Base-by-base conservation (phyloP, 2,113 vertebrate species). In the Lethenteron reissneri region DNA sequence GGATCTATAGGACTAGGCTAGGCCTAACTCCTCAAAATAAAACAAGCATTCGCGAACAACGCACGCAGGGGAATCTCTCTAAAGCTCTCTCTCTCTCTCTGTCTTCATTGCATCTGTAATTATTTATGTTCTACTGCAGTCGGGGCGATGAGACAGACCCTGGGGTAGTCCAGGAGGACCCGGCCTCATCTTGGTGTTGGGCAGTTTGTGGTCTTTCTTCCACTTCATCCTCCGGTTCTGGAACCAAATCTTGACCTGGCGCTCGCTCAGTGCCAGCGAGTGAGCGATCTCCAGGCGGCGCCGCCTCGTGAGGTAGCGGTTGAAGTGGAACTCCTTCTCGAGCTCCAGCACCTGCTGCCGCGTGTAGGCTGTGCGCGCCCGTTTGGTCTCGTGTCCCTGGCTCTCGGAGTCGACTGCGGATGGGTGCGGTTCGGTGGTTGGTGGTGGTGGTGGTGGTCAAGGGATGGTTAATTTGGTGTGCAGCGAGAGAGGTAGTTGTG, bases 321-420 rank as follows among this genome's bases (percentile, higher is more conserved):
- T 68, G 64, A 68, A 68, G 64, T 68, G 64, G 64, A 68, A 68
- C 11, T 68, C 64, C 64, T 68, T 68, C 64, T 68, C 64, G 64
- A 68, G 64, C 64, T 68, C 64, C 64, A 68, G 64, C n/a, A 68
- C 64, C 11, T 68, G 64, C n/a, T 68, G 64, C 2, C 64, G 64
- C n/a, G 64, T 68, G 64, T 68, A 68, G n/a, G 64, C 64, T 3
- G 64, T 68, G n/a, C 64, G 64, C n/a, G n/a, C n/a, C n/a, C 64
- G 64, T 25, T 68, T 68, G n/a, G 25, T n/a, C 64, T 68, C 64
- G 25, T 25, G n/a, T 10, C 64, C 64, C 10, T n/a, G 25, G 64
- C 10, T 17, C n/a, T 25, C 25, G 64, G n/a, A n/a, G 64, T 68
- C 25, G 64, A 68, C 64, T 68, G 64, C 2, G 64, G n/a, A 11